phyloP scores from a whole-genome alignment of 1,140 invertebrate genomes.

The Trichonephila clavata region DNA sequence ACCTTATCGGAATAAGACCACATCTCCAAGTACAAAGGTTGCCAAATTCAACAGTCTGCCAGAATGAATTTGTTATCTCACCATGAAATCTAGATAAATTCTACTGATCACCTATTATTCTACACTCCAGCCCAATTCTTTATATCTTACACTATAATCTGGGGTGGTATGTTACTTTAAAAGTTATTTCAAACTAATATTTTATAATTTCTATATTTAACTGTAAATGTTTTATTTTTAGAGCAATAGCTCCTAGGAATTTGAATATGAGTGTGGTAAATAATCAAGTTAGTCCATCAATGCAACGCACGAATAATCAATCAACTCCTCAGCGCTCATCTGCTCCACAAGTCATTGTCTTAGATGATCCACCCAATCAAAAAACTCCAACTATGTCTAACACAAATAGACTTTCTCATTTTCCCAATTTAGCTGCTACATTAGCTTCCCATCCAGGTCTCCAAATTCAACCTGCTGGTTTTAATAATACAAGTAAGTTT shows the following conservation, averaged over 20 bases:
- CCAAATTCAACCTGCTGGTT: constrained; percentile 67
- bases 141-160: too few relatives aligned
- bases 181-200: too few relatives aligned
- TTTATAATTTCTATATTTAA: neutral
- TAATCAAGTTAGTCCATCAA: constrained; percentile 20
- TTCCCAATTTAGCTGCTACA: constrained; percentile 56
- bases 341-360: constrained; percentile 66
- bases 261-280: constrained; percentile 39
- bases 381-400: constrained; percentile 65
- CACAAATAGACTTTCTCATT: constrained; percentile 68
- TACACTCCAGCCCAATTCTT: too few relatives aligned
- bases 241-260: constrained; percentile 57
- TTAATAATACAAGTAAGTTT: constrained; percentile 75
- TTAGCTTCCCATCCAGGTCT: constrained; percentile 51
- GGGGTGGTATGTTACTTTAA: too few relatives aligned
- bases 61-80: too few relatives aligned
- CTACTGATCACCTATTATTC: too few relatives aligned
- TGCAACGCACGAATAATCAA: neutral
- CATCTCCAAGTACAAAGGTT: too few relatives aligned
- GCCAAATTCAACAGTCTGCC: too few relatives aligned
- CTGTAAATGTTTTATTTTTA: neutral
- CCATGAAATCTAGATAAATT: too few relatives aligned
- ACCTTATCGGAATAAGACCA: too few relatives aligned
- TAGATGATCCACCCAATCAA: constrained; percentile 57
- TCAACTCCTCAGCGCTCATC: neutral